phyloP scores from a whole-genome alignment of 1,140 invertebrate species.

The Pachyrhynchus sulphureomaculatus region DNA sequence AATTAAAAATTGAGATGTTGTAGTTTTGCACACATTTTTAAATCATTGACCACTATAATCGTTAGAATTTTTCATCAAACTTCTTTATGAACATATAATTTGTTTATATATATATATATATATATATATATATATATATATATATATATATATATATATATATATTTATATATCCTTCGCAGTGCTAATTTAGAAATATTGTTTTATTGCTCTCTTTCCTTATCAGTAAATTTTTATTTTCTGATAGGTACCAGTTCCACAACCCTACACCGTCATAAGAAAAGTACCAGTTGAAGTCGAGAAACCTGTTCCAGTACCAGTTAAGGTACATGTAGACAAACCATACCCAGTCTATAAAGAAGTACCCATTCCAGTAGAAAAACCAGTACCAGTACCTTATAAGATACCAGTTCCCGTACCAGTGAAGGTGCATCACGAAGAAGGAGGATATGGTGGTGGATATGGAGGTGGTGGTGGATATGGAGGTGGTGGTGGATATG shows the following conservation, averaged over 20 bases:
- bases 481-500: slow-evolving; percentile 15
- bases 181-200: too few species aligned
- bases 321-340: slow-evolving; percentile 77
- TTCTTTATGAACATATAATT: too few species aligned
- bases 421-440: slow-evolving; percentile 50
- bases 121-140: too few species aligned
- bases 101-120: too few species aligned
- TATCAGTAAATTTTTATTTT: too few species aligned
- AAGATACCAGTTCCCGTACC: slow-evolving; percentile 61
- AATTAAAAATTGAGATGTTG: too few species aligned
- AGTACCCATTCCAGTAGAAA: slow-evolving; percentile 70
- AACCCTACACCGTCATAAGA: slow-evolving; percentile 75
- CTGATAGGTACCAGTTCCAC: slow-evolving; percentile 64
- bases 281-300: slow-evolving; percentile 66
- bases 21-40: too few species aligned
- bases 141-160: too few species aligned
- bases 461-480: slow-evolving; percentile 9
- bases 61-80: too few species aligned
- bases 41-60: too few species aligned
- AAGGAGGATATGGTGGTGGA: slow-evolving; percentile 29
- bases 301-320: slow-evolving; percentile 72
- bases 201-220: too few species aligned
- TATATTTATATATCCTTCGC: too few species aligned
- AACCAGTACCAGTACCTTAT: slow-evolving; percentile 72
- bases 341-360: slow-evolving; percentile 75